Conservation (phyloP, 2,797 vertebrate species). For the Enteromius fasciolatus region DNA sequence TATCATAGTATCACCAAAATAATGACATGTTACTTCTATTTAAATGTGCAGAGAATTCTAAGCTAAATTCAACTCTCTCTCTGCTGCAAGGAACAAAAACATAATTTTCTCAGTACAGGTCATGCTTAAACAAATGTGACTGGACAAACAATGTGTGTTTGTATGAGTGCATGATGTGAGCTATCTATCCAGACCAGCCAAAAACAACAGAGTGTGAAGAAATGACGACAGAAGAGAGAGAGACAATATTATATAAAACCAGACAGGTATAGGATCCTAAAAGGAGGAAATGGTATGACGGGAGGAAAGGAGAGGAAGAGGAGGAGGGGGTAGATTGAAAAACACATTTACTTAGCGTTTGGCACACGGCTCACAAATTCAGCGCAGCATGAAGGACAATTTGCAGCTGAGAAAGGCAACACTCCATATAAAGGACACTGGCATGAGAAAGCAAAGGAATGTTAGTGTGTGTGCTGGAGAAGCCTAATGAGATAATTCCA, state of each 20-base stretch:
- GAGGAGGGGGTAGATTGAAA: slow-evolving; percentile 75
- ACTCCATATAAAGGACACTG: slow-evolving; percentile 79
- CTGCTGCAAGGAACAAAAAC: slow-evolving; percentile 70
- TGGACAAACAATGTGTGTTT: slow-evolving; percentile 64
- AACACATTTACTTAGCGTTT: slow-evolving; percentile 88
- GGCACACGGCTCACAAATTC: slow-evolving; percentile 84
- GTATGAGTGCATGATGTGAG: slow-evolving; percentile 57
- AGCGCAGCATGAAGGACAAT: slow-evolving; percentile 90
- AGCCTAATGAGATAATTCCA: slow-evolving; percentile 34
- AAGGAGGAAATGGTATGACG: slow-evolving; percentile 44
- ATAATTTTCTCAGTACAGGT: slow-evolving; percentile 84
- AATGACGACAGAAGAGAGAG: slow-evolving; percentile 69
- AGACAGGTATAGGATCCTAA: slow-evolving; percentile 60
- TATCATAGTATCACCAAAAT: background rate
- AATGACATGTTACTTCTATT: background rate
- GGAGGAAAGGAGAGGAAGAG: slow-evolving; percentile 32
- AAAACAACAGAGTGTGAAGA: slow-evolving; percentile 80
- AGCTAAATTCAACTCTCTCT: slow-evolving; percentile 41
- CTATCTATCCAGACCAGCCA: slow-evolving; percentile 85
- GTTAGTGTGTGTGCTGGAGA: background rate
- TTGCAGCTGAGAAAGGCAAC: slow-evolving; percentile 80
- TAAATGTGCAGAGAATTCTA: slow-evolving; percentile 9
- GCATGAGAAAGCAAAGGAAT: slow-evolving; percentile 63
- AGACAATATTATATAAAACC: slow-evolving; percentile 53
- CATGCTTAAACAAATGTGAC: slow-evolving; percentile 89